Evolutionary conservation across 2,113 vertebrate species (phyloP), one percentile per base, ranked within the genome.

Genomic region (Macquaria australasica): DNA sequence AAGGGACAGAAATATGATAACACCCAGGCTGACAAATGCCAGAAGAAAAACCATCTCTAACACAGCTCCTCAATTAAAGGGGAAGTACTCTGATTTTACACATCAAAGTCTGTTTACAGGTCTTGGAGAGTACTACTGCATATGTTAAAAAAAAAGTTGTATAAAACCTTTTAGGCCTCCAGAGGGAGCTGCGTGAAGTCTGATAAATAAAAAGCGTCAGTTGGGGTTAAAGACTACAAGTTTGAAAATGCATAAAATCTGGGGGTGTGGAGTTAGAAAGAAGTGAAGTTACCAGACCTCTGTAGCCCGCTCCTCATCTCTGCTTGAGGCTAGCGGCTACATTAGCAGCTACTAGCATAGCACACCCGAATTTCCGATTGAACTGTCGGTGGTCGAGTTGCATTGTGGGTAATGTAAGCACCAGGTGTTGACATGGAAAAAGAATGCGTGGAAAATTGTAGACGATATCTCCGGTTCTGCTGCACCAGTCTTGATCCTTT

Each of bases 21-120:
- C 55, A 41, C 10, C 34, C 8, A 8, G 15, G 31, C n/a, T 60
- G 11, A 70, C 11, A 39, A 51, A 55, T 31, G 15, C 7, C 6
- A 20, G 7, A 43, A 43, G 10, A 10, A 41, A 43, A 11, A n/a
- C n/a, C 28, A 39, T 59, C 39, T 39, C 3, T 1, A 41, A 59
- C 16, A 53, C 37, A 48, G 45, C n/a, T 23, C 14, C 43, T 82
- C 41, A 70, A 28, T 58, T 59, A 68, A 82, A 60, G 31, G 7
- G 21, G 37, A 31, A 16, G 8, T 18, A 3, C 3, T 9, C n/a
- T 43, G 60, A 18, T 56, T 55, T 41, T 56, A 28, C 2, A 56
- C 60, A 37, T 63, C 43, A 23, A 34, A 34, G 28, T 55, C 5
- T 53, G 25, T 74, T 48, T 60, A 60, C 55, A 62, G 58, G 43